Evolutionary conservation across 2,113 vertebrate species (phyloP).

Genomic region (Peromyscus maniculatus): DNA sequence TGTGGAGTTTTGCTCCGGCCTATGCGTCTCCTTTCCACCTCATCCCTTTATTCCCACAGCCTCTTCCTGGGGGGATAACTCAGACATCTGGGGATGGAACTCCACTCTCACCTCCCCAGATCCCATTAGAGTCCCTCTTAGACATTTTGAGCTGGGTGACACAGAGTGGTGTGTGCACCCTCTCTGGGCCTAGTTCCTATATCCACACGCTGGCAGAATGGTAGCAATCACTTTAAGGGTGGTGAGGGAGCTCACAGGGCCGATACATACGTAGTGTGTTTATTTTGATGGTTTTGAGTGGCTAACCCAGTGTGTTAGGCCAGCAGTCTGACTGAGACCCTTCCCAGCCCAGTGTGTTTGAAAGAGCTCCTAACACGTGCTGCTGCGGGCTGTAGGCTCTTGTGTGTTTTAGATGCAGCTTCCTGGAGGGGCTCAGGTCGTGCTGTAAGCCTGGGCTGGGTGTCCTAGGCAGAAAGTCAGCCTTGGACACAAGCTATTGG

Average conservation of each 20-base stretch:
- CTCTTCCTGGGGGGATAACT: not conserved
- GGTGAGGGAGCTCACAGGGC: accelerated
- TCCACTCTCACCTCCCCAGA: accelerated
- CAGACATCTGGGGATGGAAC: accelerated
- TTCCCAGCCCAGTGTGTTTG: too few relatives aligned
- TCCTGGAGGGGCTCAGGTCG: too few relatives aligned
- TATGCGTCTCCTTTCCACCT: accelerated
- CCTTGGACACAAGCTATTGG: not conserved
- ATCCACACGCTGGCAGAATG: not conserved
- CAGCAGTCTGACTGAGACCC: not conserved
- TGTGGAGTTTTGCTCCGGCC: too few relatives aligned
- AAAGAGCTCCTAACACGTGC: accelerated
- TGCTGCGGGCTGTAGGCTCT: too few relatives aligned
- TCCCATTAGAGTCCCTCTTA: too few relatives aligned
- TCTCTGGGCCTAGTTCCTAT: not conserved
- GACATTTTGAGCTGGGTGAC: not conserved
- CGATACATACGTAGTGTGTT: too few relatives aligned
- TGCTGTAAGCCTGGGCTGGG: not conserved
- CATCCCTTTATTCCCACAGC: too few relatives aligned
- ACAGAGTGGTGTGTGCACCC: not conserved
- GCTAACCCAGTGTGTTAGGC: not conserved
- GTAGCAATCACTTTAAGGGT: accelerated
- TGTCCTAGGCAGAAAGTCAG: not conserved
- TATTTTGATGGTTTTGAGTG: not conserved
- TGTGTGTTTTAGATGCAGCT: not conserved